These are phyloP conservation scores for Sphaerophoria taeniata DNA, from an alignment of 2,888 invertebrate species.

Conservation along the genomic window DNA sequence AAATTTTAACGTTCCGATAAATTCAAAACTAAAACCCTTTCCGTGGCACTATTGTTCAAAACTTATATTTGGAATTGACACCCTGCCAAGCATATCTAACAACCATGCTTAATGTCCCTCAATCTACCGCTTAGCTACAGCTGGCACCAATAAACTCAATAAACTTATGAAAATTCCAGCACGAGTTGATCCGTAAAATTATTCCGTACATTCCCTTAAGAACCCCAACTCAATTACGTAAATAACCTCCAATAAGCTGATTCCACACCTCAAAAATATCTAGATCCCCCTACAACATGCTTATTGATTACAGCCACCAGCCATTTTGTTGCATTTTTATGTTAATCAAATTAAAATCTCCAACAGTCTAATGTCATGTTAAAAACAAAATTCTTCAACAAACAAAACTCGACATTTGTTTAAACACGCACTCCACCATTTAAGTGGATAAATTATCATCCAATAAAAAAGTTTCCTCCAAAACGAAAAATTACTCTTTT, in stretches of 20 bases:
- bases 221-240: neutral
- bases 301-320: neutral
- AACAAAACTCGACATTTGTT: slow-evolving; percentile 24
- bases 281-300: slow-evolving; percentile 1
- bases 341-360: slow-evolving; percentile 14
- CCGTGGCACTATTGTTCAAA: no score
- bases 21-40: no score
- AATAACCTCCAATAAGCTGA: neutral
- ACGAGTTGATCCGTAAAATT: slow-evolving; percentile 1
- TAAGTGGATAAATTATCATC: slow-evolving; percentile 50
- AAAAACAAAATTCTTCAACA: slow-evolving; percentile 19
- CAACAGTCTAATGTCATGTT: slow-evolving; percentile 4
- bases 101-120: no score
- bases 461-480: slow-evolving; percentile 51
- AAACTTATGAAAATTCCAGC: neutral
- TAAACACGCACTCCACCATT: neutral
- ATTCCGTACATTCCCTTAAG: neutral
- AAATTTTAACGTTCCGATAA: no score
- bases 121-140: neutral
- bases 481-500: slow-evolving; percentile 16
- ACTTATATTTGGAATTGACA: no score
- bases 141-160: neutral
- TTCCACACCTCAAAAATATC: slow-evolving; percentile 1
- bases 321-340: neutral
- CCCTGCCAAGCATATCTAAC: no score